phyloP scores from a whole-genome alignment of 2,888 invertebrate species.

The Julus scanicus region DNA sequence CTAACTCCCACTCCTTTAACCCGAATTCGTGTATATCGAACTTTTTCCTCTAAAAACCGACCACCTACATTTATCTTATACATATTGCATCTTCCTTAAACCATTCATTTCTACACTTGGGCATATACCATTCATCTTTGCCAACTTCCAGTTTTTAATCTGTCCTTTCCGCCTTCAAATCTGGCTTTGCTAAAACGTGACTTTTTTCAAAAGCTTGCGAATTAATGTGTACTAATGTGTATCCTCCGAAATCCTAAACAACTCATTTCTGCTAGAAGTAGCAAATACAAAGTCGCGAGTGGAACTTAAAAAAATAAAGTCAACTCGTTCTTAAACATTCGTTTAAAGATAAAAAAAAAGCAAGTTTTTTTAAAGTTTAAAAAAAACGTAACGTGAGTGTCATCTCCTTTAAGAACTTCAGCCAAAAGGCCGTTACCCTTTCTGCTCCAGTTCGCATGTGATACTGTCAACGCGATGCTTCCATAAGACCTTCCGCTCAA shows the following conservation, averaged over 20 bases:
- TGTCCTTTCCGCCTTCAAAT: not conserved
- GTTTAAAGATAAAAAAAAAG: too few relatives aligned
- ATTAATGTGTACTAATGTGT: too few relatives aligned
- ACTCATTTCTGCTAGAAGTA: not conserved
- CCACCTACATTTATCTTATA: not conserved
- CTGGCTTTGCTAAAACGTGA: not conserved
- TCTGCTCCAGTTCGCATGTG: not conserved
- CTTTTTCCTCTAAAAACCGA: too few relatives aligned
- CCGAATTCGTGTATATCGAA: not conserved
- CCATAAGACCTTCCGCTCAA: constrained; percentile 1
- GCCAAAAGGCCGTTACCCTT: constrained; percentile 39
- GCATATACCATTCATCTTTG: not conserved
- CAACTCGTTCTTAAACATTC: not conserved
- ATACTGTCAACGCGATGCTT: not conserved
- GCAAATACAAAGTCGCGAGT: not conserved
- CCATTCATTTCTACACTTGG: not conserved
- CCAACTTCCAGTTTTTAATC: not conserved
- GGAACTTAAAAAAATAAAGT: not conserved
- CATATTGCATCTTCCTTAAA: not conserved
- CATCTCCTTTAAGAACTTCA: constrained; percentile 22
- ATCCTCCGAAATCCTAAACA: too few relatives aligned
- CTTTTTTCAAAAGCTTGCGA: too few relatives aligned
- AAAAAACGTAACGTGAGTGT: not conserved
- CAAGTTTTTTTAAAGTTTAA: too few relatives aligned
- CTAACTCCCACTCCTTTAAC: too few relatives aligned